A percentile compares a stretch with the other conserved stretches of the same genome.
Evolutionary conservation across 2,797 vertebrate species (phyloP).

Genomic region (Anableps anableps): DNA sequence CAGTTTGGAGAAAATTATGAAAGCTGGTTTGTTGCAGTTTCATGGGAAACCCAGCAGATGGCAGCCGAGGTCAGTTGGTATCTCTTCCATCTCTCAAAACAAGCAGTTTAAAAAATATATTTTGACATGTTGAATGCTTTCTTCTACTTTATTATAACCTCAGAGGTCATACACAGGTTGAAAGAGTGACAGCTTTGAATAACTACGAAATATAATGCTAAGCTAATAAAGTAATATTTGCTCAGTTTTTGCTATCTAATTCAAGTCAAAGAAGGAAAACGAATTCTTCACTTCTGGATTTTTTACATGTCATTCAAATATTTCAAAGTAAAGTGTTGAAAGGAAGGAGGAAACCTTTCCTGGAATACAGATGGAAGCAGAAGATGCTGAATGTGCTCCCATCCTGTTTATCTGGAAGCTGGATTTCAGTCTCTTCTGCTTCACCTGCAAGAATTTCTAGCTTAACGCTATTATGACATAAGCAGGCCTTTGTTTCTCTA

Average conservation of each 20-base stretch:
- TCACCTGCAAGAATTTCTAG: conserved; percentile 63
- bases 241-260: background rate
- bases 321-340: background rate
- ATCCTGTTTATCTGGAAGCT: conserved; percentile 48
- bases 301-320: background rate
- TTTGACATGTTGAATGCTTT: background rate
- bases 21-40: background rate
- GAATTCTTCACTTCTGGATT: background rate
- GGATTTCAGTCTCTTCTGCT: conserved; percentile 70
- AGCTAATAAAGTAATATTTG: too few relatives aligned
- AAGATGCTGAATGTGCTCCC: conserved; percentile 41
- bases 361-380: conserved; percentile 19
- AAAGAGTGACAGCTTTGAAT: background rate
- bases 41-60: background rate
- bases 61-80: background rate
- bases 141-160: background rate
- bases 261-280: background rate
- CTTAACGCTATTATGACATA: conserved; percentile 67
- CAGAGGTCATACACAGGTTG: background rate
- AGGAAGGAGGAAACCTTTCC: background rate
- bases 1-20: background rate
- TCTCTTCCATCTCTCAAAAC: background rate
- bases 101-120: background rate
- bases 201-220: background rate
- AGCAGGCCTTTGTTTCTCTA: conserved; percentile 71